Conservation (phyloP, 2,888 invertebrate genomes). For the Agrotis exclamationis region DNA sequence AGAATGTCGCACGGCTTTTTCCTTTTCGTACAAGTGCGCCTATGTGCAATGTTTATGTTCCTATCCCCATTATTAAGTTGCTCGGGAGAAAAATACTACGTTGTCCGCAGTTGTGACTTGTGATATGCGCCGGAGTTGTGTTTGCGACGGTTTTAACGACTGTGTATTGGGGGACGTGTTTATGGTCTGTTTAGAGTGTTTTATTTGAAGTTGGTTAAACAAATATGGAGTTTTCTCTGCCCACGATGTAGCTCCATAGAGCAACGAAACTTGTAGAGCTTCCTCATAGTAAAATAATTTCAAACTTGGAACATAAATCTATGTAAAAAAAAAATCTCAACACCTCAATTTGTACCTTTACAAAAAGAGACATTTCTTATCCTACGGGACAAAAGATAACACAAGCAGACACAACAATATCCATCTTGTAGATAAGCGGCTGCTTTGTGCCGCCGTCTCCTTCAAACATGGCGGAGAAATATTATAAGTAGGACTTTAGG, state of each 20-base stretch:
- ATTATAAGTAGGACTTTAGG: constrained; percentile 69
- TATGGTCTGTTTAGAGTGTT: constrained; percentile 19
- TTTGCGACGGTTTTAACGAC: constrained; percentile 44
- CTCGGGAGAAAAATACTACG: constrained; percentile 48
- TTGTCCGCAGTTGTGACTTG: constrained; percentile 38
- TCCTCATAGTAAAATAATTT: background rate
- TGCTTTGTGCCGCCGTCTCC: constrained; percentile 51
- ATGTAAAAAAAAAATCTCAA: background rate
- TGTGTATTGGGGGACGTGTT: constrained; percentile 32
- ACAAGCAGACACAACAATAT: constrained; percentile 36
- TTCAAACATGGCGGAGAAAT: constrained; percentile 56
- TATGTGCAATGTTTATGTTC: constrained; percentile 38
- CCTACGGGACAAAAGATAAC: constrained; percentile 41
- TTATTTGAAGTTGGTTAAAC: constrained; percentile 28
- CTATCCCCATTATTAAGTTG: constrained; percentile 54
- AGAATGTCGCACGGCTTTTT: constrained; percentile 49
- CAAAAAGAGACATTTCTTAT: constrained; percentile 40
- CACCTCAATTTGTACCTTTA: constrained; percentile 37
- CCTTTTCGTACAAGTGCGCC: constrained; percentile 33
- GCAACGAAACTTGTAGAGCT: background rate
- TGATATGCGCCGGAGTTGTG: constrained; percentile 33
- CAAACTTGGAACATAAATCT: background rate
- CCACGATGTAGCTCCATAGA: background rate
- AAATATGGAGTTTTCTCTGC: constrained; percentile 1
- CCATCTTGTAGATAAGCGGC: constrained; percentile 62